phyloP scores from a whole-genome alignment of 2,797 vertebrate genomes.

The Chanos chanos region DNA sequence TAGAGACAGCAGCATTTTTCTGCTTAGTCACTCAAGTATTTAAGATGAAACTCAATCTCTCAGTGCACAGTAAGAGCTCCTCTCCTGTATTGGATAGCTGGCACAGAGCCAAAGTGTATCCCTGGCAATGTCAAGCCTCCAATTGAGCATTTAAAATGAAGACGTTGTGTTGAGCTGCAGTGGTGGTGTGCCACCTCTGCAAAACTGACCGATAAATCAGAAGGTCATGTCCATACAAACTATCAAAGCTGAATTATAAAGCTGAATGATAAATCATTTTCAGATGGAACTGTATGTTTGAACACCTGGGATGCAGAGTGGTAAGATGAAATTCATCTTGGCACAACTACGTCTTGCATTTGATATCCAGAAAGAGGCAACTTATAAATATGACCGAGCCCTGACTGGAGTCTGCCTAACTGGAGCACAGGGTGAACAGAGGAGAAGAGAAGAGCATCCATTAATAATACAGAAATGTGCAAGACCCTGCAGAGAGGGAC shows the following conservation, averaged over 20 bases:
- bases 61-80: conserved; percentile 24
- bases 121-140: conserved; percentile 38
- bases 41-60: conserved; percentile 41
- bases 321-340: too few relatives aligned
- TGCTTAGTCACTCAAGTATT: conserved; percentile 55
- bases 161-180: conserved; percentile 15
- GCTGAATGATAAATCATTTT: too few relatives aligned
- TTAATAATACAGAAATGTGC: conserved; percentile 12
- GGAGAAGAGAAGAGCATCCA: background rate
- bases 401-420: too few relatives aligned
- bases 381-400: too few relatives aligned
- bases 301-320: too few relatives aligned
- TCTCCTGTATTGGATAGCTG: conserved; percentile 47
- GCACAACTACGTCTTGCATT: too few relatives aligned
- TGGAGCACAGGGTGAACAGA: background rate
- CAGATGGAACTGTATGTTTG: too few relatives aligned
- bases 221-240: too few relatives aligned
- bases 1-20: conserved; percentile 41
- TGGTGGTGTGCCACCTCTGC: conserved; percentile 15
- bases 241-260: too few relatives aligned
- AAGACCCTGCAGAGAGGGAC: too few relatives aligned
- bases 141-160: conserved; percentile 22
- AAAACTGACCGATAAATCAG: too few relatives aligned
- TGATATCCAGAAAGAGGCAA: too few relatives aligned
- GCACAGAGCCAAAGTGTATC: conserved; percentile 49